Conservation (phyloP, 2,113 vertebrate genomes). For the Machaerirhynchus nigripectus region DNA sequence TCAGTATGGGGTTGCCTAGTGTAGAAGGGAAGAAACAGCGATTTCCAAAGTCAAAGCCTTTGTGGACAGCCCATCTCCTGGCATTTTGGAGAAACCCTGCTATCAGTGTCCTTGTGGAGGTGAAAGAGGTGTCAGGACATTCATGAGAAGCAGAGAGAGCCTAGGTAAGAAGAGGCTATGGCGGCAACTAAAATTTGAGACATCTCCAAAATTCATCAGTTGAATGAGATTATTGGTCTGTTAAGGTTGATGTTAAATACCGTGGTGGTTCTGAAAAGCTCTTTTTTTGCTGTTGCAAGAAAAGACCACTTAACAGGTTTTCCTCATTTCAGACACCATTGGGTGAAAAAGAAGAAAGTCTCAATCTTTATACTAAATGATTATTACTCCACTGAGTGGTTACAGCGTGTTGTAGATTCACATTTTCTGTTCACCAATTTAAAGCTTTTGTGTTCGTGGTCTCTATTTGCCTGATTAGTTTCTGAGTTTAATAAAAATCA, state of each 20-base stretch:
- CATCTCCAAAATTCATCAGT: neutral
- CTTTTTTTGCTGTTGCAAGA: neutral
- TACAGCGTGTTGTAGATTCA: neutral
- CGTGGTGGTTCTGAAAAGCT: neutral
- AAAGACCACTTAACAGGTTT: neutral
- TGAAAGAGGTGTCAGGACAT: neutral
- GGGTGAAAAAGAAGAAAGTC: neutral
- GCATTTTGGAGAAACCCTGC: neutral
- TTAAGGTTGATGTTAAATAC: neutral
- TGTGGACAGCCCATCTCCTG: neutral
- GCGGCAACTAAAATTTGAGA: neutral
- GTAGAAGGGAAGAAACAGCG: neutral
- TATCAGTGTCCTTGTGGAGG: neutral
- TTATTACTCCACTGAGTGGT: neutral
- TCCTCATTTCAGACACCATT: neutral
- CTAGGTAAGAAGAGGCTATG: neutral
- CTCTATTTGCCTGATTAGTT: neutral
- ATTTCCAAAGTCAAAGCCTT: neutral
- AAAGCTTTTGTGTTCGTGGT: neutral
- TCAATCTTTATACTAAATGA: neutral
- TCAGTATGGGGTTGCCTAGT: neutral
- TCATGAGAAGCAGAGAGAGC: neutral
- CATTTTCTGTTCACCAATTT: neutral
- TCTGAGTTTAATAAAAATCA: neutral
- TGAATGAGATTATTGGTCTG: neutral